Evolutionary conservation across 92 coral and sea anemone species (phyloP), one percentile per base, ranked within the genome.

Genomic region (Porites divaricata): DNA sequence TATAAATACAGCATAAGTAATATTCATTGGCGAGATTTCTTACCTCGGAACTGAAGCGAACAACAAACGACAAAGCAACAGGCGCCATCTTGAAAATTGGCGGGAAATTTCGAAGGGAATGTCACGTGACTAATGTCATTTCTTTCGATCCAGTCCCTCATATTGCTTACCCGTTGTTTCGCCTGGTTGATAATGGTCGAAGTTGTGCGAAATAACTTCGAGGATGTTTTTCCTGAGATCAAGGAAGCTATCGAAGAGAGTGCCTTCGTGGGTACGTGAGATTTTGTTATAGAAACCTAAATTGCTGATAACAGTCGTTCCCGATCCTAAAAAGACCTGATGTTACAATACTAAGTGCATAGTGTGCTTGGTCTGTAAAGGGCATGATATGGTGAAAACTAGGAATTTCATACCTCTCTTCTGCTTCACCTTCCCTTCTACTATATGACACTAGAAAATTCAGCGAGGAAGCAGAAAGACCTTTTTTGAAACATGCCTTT

Each of bases 81-180:
- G 98, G 94, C 96, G 98, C 98, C 98, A 94, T 94, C 74, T 91
- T 91, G 83, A 86, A 85, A 86, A 50, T 91, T 91, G 92, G 92
- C 92, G 96, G 90, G 92, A 93, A 35, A 69, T 12, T 0, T 2
- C 2, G 53, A 23, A 2, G 0, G 11, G 4, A 9, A 9, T 35
- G 1, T 25, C 88, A 84, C 81, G 88, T 74, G 88, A 84, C 22
- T 17, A 13, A 7, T 13, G 56, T 56, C 7, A 9, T 13, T 63
- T 50, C 23, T 13, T 2, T 19, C 59, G 80, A 65, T 68, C 85
- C 81, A 83, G 81, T 25, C 70, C 63, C 52, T 72, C 13, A 2
- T 16, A 5, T 24, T 73, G 2, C 53, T 10, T 20, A 16, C 20
- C 26, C 7, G 22, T 56, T 24, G 58, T 56, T 14, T 13, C 15